Conservation (phyloP, 2,797 vertebrate species). For the Crypturellus tataupa region DNA sequence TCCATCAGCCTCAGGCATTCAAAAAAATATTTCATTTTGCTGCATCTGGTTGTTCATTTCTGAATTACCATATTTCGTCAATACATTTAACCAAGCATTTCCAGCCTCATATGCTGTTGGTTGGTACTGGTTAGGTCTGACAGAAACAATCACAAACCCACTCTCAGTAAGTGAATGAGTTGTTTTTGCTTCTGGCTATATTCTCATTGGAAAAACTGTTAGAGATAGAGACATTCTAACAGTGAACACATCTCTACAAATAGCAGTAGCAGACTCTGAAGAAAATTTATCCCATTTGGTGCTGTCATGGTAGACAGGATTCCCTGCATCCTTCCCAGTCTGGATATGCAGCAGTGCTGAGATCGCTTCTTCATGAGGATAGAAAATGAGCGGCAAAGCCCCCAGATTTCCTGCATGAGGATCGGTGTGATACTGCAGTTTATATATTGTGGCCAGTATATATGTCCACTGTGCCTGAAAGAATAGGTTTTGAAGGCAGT, state of each 20-base stretch:
- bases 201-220: background rate
- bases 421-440: background rate
- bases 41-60: background rate
- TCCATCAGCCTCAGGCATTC: slow-evolving; percentile 19
- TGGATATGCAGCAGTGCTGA: background rate
- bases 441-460: background rate
- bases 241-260: background rate
- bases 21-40: slow-evolving; percentile 5
- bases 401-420: background rate
- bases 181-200: background rate
- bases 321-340: background rate
- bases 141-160: background rate
- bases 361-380: background rate
- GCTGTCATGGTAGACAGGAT: background rate
- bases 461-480: background rate
- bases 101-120: background rate
- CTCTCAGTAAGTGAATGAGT: background rate
- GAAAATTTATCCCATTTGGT: background rate
- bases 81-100: slow-evolving; percentile 32
- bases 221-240: background rate
- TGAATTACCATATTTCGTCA: slow-evolving; percentile 24
- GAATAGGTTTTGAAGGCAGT: background rate
- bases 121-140: background rate
- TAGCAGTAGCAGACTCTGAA: background rate
- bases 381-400: background rate